Base-by-base conservation (phyloP, 2,888 invertebrate species). In the Xylota sylvarum region DNA sequence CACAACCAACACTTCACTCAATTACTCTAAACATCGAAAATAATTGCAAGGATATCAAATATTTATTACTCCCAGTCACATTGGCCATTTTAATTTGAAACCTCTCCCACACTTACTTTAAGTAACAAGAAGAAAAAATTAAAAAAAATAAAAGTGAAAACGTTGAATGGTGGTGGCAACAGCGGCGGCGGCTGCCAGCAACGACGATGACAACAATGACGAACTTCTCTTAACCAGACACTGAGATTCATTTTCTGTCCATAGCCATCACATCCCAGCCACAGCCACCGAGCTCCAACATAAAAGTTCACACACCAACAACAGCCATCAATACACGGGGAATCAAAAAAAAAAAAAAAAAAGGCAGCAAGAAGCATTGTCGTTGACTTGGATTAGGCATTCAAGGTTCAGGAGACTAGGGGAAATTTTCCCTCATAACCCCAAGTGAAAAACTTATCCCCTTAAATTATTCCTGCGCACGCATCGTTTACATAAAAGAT, bases 381-480 rank as follows among this genome's bases (percentile, higher is more conserved):
- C 23, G 5, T 73, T 84, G 30, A 56, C 56, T 76, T 43, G 76
- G 76, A 77, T 86, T 82, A 82, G 69, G 77, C 77, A 69, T 60
- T 56, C 10, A 37, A 70, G 77, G 76, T 82, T 62, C 82, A 81
- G 55, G 58, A 46, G 30, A 30, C 64, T n/a, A 72, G 77, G 77
- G 73, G 81, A 81, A 85, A 14, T 60, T 23, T 23, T 64, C 17
- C 55, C 37, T 27, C 19, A 56, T 35, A 74, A 67, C 67, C 73
- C 79, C 78, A 79, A 84, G 79, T 56, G 9, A 32, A 17, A 60
- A 35, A 37, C 7, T 67, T 58, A 87, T 79, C 88, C 87, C 88
- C 78, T 82, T 40, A 62, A 73, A 65, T 19, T 72, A 80, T 88
- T 82, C 84, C 87, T 88, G 88, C 88, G 88, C 88, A 88, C 88